Evolutionary conservation across 2,888 invertebrate species (phyloP), one percentile per base, ranked within the genome.

Genomic region (Standfussiana lucernea): DNA sequence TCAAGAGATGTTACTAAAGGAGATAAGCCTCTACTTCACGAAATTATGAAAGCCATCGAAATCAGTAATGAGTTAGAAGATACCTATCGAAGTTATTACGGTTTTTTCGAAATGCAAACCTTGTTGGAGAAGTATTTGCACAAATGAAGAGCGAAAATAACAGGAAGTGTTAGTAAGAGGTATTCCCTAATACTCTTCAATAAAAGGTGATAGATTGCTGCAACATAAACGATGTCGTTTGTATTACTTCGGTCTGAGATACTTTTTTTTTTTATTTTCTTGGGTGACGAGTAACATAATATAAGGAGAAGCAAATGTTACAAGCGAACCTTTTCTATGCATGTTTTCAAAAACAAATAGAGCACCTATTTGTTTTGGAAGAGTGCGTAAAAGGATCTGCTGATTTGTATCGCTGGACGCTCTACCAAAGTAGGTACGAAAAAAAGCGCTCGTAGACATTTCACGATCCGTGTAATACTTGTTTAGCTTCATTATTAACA

Each of bases 1-100:
- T 92, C 88, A 87, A 88, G 84, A 81, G 82, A 86, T 89, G 89
- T 89, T 79, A 47, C 8, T 73, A 64, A 77, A 78, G 32, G 59
- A 62, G 73, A 47, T 47, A 67, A 62, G 28, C 28, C 40, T 35
- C 42, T 67, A 66, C 62, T 53, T 53, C n/a, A 6, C 35, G 15
- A 42, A 74, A 66, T 70, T 76, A 76, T 72, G 75, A 69, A 35
- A 67, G 68, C 37, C 61, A 71, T 75, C 68, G 53, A 77, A 75
- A 62, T 86, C 78, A 37, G 18, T 75, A 73, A 80, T 80, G 69
- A 83, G 72, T 75, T 35, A 40, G 13, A 45, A 70, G 47, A 75
- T 70, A 71, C 56, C 7, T 37, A 15, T 45, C 2, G 5, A 50
- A 42, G 18, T 1, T 50, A 53, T 42, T 42, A 42, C 18, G 5